Evolutionary conservation across 2,888 invertebrate species (phyloP), one percentile per base, ranked within the genome.

Genomic region (Meganola albula): DNA sequence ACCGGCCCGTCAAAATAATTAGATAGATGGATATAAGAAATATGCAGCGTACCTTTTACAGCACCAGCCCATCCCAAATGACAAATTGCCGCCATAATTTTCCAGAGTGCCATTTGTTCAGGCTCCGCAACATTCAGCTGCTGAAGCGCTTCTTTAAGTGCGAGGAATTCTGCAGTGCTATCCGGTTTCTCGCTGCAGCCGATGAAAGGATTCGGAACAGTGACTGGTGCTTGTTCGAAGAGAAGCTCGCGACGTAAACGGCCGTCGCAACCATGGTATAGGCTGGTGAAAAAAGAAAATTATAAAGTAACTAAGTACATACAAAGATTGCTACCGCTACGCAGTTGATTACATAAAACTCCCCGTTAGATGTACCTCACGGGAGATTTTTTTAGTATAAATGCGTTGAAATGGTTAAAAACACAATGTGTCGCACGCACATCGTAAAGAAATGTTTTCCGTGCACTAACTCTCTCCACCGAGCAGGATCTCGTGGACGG

Each of bases 31-130:
- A n/a, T n/a, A n/a, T n/a, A n/a, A n/a, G n/a, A n/a, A n/a, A n/a
- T n/a, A n/a, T n/a, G n/a, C n/a, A n/a, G 24, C 34, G 18, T 54
- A 91, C 93, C 90, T 88, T 92, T 93, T 0, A 90, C 89, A 29
- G 92, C 93, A 1, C 95, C 94, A 13, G 94, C 97, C 68, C 93
- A 92, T 8, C 97, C 96, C 44, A 99, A 79, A 79, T 99, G 98
- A 66, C 96, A 95, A 36, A 98, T 93, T n/a, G 97, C 95, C 0
- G 97, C 96, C 53, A 98, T 80, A 23, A 97, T 92, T 56, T 91
- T 89, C 92, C 95, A 96, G 29, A 98, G 88, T 0, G 93, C 91
- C 64, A 93, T 91, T 54, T 93, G 91, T 45, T 98, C 97, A 10
- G 88, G 87, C 24, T 93, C 91, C 1, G 91, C 90, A 12, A 97